Percentiles rank a stretch among this genome's conserved stretches.
Evolutionary conservation across 2,888 invertebrate species (phyloP).

Genomic region (Drosophila barbarae): DNA sequence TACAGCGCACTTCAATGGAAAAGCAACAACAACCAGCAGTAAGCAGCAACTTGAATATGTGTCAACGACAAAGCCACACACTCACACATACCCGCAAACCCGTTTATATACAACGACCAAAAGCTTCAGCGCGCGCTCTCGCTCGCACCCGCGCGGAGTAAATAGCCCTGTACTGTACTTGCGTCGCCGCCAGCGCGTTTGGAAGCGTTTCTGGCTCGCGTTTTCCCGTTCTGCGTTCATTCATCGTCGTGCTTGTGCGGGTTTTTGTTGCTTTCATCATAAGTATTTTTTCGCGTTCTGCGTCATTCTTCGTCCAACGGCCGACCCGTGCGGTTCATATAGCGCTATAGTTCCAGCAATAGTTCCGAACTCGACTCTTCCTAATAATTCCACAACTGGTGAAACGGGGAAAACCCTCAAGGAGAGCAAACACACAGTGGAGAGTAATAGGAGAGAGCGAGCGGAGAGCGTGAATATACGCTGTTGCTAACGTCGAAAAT

Average conservation of each 20-base stretch:
- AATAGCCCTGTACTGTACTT: constrained; percentile 56
- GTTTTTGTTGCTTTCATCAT: too few relatives aligned
- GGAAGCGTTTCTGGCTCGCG: constrained; percentile 65
- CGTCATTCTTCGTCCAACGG: constrained; percentile 68
- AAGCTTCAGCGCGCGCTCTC: constrained; percentile 54
- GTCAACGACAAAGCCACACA: constrained; percentile 71
- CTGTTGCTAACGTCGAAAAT: constrained; percentile 72
- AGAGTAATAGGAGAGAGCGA: constrained; percentile 20
- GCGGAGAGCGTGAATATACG: constrained; percentile 34
- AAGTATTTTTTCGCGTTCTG: constrained; percentile 65
- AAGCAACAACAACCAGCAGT: constrained; percentile 32
- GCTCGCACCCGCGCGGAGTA: constrained; percentile 22
- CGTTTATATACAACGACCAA: constrained; percentile 50
- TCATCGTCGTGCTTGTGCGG: constrained; percentile 58
- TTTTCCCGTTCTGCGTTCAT: constrained; percentile 77
- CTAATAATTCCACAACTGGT: constrained; percentile 28
- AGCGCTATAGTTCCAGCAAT: constrained; percentile 51
- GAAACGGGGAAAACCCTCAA: constrained; percentile 44
- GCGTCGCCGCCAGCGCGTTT: constrained; percentile 38
- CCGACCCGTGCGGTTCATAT: constrained; percentile 75
- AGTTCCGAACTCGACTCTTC: constrained; percentile 6
- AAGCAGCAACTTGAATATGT: constrained; percentile 66
- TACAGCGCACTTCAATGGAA: constrained; percentile 42
- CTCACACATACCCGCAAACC: constrained; percentile 27
- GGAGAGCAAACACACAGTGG: constrained; percentile 51